A percentile compares a stretch with the other conserved stretches of the same genome.
These are phyloP conservation scores for Zosterops borbonicus DNA, from an alignment of 2,113 vertebrate species.

Conservation along the genomic window DNA sequence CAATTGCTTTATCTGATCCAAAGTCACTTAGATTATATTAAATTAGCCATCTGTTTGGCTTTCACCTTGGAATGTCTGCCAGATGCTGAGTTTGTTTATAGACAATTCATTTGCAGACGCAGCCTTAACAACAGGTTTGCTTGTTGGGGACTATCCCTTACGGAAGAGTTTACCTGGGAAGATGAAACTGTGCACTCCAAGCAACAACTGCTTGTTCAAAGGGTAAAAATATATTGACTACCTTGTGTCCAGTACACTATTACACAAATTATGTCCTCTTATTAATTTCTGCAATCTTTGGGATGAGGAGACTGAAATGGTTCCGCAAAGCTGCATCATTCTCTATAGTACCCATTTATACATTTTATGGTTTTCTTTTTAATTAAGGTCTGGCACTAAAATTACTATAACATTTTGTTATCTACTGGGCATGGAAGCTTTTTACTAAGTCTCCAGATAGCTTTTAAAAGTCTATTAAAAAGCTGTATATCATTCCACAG, in stretches of 20 bases:
- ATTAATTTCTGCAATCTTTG: constrained; percentile 31
- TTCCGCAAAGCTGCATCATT: constrained; percentile 3
- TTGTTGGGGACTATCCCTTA: constrained; percentile 42
- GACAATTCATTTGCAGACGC: constrained; percentile 68
- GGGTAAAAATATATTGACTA: background rate
- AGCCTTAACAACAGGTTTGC: constrained; percentile 65
- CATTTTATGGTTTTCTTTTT: constrained; percentile 56
- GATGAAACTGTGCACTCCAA: background rate
- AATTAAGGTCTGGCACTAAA: constrained; percentile 60
- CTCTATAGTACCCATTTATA: background rate
- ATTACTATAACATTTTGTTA: constrained; percentile 61
- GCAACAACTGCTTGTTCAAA: background rate
- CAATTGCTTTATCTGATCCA: constrained; percentile 79
- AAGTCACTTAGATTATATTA: constrained; percentile 81
- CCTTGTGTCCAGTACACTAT: background rate
- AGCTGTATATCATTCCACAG: constrained; percentile 5
- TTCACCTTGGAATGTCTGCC: constrained; percentile 84
- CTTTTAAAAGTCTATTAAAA: constrained; percentile 58
- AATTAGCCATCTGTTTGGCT: constrained; percentile 82
- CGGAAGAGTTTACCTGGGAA: constrained; percentile 34
- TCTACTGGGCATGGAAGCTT: constrained; percentile 32
- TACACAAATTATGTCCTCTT: background rate
- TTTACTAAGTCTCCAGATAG: constrained; percentile 48
- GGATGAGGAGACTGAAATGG: constrained; percentile 18
- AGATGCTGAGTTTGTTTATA: constrained; percentile 78